Evolutionary conservation across 1,140 invertebrate species (phyloP).

Genomic region (Chionoecetes opilio): DNA sequence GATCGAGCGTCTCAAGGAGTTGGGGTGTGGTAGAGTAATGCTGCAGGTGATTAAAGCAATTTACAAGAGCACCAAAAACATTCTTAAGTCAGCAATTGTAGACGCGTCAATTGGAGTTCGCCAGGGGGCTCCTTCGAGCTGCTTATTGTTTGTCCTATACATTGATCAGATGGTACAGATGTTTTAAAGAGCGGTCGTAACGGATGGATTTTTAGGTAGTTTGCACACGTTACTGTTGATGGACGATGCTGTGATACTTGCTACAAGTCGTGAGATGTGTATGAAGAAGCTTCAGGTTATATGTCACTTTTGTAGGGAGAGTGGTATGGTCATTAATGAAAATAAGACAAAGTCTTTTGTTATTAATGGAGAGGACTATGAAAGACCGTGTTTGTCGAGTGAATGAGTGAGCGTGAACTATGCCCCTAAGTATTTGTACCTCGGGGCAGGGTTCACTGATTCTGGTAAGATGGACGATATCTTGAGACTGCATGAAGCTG

Average conservation of each 20-base stretch:
- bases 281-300: not conserved
- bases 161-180: constrained; percentile 32
- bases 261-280: not conserved
- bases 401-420: not conserved
- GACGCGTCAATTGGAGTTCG: not conserved
- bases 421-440: constrained; percentile 2
- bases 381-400: not conserved
- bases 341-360: not conserved
- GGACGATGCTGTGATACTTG: not conserved
- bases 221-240: not conserved
- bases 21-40: constrained; percentile 33
- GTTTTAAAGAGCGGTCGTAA: not conserved
- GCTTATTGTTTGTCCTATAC: not conserved
- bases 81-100: constrained; percentile 9
- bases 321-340: constrained; percentile 39
- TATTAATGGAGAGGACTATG: not conserved
- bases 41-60: not conserved
- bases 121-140: constrained; percentile 30
- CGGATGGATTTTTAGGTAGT: not conserved
- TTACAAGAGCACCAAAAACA: constrained; percentile 33
- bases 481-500: not conserved
- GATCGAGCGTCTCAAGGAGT: not conserved
- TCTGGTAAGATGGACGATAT: not conserved
- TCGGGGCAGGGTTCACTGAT: constrained; percentile 9
- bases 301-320: not conserved